Percentiles rank a stretch among this genome's conserved stretches.
Evolutionary conservation across 2,888 invertebrate genomes (phyloP).

Genomic region (Hemistola chrysoprasaria): DNA sequence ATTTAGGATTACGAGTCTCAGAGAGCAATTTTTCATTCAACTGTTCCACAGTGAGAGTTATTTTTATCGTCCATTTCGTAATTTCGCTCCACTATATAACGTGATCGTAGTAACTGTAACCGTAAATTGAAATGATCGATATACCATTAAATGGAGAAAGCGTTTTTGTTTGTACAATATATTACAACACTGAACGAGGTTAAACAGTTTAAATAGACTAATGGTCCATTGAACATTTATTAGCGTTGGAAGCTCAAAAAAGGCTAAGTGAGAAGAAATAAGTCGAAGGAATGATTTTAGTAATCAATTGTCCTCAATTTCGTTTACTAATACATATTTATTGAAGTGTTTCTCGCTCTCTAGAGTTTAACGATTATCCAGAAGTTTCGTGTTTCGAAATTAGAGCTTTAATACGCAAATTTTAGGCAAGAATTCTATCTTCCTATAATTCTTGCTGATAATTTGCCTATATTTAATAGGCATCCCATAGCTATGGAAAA

Average conservation of each 20-base stretch:
- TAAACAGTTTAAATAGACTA: conserved; percentile 20
- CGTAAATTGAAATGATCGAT: conserved; percentile 28
- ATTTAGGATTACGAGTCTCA: conserved; percentile 2
- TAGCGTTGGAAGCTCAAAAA: conserved; percentile 1
- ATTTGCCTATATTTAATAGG: no score
- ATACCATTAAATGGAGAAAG: conserved; percentile 27
- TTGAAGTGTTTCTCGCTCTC: no score
- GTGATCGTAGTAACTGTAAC: conserved; percentile 20
- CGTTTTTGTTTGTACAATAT: conserved; percentile 26
- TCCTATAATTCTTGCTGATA: no score
- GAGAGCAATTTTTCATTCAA: conserved; percentile 8
- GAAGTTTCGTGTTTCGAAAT: no score
- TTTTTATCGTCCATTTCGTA: conserved; percentile 24
- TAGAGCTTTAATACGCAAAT: no score
- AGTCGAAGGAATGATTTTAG: no score
- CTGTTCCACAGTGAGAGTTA: conserved; percentile 14
- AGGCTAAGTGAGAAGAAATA: no score
- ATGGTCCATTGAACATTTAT: conserved; percentile 10
- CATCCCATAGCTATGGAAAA: no score
- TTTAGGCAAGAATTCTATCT: no score
- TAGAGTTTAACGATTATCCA: no score
- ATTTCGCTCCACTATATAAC: conserved; percentile 17
- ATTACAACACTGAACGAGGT: conserved; percentile 25
- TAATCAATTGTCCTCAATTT: no score
- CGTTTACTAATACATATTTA: no score